A percentile compares a stretch with the other conserved stretches of the same genome.
These are phyloP conservation scores for Orbicella faveolata DNA, from an alignment of 64 coral and sea anemone species.

Conservation along the genomic window DNA sequence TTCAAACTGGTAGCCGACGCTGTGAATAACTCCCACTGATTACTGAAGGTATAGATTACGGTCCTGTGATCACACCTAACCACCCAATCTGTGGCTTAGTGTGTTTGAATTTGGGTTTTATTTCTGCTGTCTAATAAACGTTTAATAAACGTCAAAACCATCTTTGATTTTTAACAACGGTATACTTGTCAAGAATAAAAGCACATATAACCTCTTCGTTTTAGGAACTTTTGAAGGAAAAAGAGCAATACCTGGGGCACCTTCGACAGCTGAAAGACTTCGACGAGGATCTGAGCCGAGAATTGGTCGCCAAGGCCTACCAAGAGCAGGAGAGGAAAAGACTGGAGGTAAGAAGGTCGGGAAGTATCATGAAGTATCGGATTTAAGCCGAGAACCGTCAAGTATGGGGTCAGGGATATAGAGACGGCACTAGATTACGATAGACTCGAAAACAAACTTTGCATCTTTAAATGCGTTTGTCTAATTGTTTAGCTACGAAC, in stretches of 20 bases:
- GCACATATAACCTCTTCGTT: background rate
- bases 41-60: too few relatives aligned
- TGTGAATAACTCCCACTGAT: too few relatives aligned
- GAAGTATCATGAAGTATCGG: background rate
- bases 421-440: background rate
- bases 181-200: background rate
- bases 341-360: background rate
- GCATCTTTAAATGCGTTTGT: too few relatives aligned
- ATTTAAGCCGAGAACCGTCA: too few relatives aligned
- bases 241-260: background rate
- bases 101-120: too few relatives aligned
- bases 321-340: constrained; percentile 20
- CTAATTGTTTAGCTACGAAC: too few relatives aligned
- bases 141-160: too few relatives aligned
- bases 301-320: constrained; percentile 1
- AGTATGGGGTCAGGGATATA: too few relatives aligned
- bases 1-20: too few relatives aligned
- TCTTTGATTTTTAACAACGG: background rate
- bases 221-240: constrained; percentile 2
- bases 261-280: constrained; percentile 6
- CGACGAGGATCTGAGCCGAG: background rate
- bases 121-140: background rate
- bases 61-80: too few relatives aligned
- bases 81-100: too few relatives aligned
- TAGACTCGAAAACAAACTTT: too few relatives aligned